A percentile compares a stretch with the other conserved stretches of the same genome.
Conservation (phyloP, 2,113 vertebrate species). For the Rhineura floridana region DNA sequence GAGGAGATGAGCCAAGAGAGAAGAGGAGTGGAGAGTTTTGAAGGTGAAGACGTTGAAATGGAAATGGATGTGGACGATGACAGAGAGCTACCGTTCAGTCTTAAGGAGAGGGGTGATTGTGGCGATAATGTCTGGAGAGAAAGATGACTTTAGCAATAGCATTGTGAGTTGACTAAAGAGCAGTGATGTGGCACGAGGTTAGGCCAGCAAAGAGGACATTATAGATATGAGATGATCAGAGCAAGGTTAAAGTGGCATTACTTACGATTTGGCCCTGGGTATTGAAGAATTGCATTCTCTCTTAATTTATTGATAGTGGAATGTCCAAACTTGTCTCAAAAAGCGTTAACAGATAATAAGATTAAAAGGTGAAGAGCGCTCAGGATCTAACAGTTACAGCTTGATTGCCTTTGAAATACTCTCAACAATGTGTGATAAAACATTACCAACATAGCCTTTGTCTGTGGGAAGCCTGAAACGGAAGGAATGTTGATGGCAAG, state of each 20-base stretch:
- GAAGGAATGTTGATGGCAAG: constrained; percentile 2
- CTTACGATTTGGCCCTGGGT: background rate
- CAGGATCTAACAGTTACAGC: background rate
- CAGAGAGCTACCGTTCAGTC: background rate
- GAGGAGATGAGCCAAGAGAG: too few species aligned
- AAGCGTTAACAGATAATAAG: background rate
- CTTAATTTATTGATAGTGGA: background rate
- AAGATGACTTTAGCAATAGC: background rate
- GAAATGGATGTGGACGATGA: background rate
- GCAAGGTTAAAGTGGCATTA: background rate
- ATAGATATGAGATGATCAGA: background rate
- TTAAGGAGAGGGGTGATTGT: background rate
- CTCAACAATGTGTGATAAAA: background rate
- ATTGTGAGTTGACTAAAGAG: background rate
- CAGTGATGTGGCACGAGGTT: background rate
- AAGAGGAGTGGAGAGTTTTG: background rate
- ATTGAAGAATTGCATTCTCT: background rate
- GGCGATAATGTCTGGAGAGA: background rate
- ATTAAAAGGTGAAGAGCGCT: constrained; percentile 2
- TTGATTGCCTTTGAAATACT: constrained; percentile 4
- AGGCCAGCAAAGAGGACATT: background rate
- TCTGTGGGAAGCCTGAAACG: background rate
- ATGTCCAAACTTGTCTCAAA: background rate
- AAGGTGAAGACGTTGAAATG: background rate
- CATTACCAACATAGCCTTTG: background rate